phyloP scores from a whole-genome alignment of 2,888 invertebrate species.

The Calameuta filiformis region DNA sequence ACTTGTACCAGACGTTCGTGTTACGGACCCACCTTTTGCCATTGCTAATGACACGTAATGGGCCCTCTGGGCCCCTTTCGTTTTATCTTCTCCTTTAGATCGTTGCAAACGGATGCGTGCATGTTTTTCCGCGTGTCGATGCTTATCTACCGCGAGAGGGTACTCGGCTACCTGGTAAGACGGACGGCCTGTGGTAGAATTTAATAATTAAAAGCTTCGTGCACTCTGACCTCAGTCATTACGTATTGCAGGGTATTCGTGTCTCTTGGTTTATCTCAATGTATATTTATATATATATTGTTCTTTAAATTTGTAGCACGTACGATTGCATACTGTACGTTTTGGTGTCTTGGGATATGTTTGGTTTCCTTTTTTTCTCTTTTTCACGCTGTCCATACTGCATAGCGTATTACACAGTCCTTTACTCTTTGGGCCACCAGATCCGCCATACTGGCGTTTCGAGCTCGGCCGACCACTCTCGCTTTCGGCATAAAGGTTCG shows the following conservation, averaged over 20 bases:
- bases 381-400: neutral
- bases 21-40: neutral
- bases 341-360: neutral
- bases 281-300: neutral
- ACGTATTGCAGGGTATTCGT: neutral
- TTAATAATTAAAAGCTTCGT: neutral
- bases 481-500: slow-evolving; percentile 34
- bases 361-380: neutral
- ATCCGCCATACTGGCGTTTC: neutral
- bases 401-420: neutral
- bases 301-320: neutral
- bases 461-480: slow-evolving; percentile 24
- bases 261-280: neutral
- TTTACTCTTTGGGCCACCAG: neutral
- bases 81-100: neutral
- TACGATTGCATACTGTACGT: neutral
- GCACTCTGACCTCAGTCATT: neutral
- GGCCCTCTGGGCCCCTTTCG: neutral
- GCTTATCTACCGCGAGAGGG: neutral
- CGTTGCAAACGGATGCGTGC: neutral
- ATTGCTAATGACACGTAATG: neutral
- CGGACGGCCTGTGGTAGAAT: neutral
- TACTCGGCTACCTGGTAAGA: neutral
- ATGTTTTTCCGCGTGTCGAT: neutral
- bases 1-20: neutral